Evolutionary conservation across 2,888 invertebrate genomes (phyloP).

Genomic region (Timandra comae): DNA sequence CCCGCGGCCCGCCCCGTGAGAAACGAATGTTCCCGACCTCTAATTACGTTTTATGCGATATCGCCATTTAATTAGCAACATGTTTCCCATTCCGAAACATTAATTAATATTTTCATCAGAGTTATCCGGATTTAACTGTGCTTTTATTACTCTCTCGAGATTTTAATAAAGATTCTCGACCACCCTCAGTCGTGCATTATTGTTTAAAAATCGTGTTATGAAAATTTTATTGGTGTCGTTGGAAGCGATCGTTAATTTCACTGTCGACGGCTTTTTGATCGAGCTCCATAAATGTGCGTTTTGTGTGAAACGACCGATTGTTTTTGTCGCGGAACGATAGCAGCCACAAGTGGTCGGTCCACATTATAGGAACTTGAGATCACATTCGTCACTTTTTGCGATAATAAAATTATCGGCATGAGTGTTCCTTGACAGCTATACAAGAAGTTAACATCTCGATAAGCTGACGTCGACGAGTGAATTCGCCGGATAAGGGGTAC

Average conservation of each 20-base stretch:
- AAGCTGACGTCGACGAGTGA: constrained; percentile 36
- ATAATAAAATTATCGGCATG: constrained; percentile 42
- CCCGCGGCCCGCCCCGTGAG: constrained; percentile 54
- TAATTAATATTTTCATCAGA: constrained; percentile 76
- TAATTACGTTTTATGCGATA: constrained; percentile 75
- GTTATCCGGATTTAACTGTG: constrained; percentile 72
- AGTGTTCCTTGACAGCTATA: constrained; percentile 34
- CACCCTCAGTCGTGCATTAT: constrained; percentile 65
- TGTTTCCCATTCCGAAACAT: constrained; percentile 74
- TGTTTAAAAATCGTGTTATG: constrained; percentile 63
- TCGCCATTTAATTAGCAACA: constrained; percentile 76
- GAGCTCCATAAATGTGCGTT: constrained; percentile 37
- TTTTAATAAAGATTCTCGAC: constrained; percentile 75
- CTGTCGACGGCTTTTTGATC: constrained; percentile 46
- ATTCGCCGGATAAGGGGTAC: constrained; percentile 55
- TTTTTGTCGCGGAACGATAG: constrained; percentile 27
- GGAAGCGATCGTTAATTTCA: constrained; percentile 45
- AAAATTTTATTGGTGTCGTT: constrained; percentile 53
- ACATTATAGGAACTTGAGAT: constrained; percentile 31
- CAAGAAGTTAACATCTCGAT: constrained; percentile 43
- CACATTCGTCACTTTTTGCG: constrained; percentile 42
- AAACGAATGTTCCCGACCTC: constrained; percentile 69
- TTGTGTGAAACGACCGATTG: constrained; percentile 30
- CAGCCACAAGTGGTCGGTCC: constrained; percentile 29
- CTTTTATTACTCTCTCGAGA: constrained; percentile 72